Evolutionary conservation across 2,113 vertebrate species (phyloP).

Genomic region (Pyrgilauda ruficollis): DNA sequence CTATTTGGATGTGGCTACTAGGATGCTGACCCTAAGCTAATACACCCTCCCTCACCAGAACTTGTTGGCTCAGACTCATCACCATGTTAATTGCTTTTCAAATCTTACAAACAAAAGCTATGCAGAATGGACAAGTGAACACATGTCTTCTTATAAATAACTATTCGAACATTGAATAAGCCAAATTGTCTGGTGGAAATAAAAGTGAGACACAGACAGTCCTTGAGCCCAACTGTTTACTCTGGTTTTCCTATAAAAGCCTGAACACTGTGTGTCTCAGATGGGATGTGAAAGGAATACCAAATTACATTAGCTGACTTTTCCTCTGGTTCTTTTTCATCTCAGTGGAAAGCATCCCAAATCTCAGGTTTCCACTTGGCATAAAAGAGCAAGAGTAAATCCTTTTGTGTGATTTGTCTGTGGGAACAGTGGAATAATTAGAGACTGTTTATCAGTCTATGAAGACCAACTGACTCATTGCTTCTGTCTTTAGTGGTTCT

Average conservation of each 20-base stretch:
- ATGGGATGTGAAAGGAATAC: not conserved
- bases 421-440: not conserved
- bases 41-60: not conserved
- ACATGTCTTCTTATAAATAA: conserved; percentile 24
- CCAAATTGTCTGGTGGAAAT: not conserved
- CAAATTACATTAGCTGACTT: not conserved
- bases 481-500: not conserved
- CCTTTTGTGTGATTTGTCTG: not conserved
- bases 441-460: not conserved
- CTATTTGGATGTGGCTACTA: not conserved
- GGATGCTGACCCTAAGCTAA: not conserved
- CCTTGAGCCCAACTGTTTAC: not conserved
- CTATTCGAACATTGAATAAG: not conserved
- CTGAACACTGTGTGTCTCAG: not conserved
- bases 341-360: not conserved
- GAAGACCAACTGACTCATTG: conserved; percentile 10
- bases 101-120: not conserved
- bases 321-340: not conserved
- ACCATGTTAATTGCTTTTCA: conserved; percentile 26
- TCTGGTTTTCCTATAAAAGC: not conserved
- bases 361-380: not conserved
- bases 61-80: conserved; percentile 13
- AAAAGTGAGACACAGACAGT: not conserved
- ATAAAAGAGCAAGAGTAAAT: not conserved
- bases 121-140: conserved; percentile 5